These are phyloP conservation scores for Aix galericulata DNA, from an alignment of 2,113 vertebrate genomes.

Conservation along the genomic window DNA sequence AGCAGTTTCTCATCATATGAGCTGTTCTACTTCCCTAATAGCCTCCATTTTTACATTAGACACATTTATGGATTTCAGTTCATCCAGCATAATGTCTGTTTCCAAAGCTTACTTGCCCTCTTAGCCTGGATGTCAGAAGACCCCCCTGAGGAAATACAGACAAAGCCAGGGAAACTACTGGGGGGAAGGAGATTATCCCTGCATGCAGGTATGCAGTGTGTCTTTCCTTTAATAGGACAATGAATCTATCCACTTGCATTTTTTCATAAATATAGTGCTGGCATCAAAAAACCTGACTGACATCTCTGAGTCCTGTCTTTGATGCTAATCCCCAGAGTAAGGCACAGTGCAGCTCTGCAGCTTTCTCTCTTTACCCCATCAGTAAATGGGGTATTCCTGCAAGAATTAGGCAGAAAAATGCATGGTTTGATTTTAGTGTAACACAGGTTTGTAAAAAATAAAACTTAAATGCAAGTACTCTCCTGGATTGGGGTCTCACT, in stretches of 20 bases:
- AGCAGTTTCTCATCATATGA: background rate
- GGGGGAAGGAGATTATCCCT: background rate
- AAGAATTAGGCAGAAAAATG: background rate
- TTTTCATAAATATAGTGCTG: background rate
- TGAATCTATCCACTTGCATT: background rate
- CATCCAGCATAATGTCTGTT: background rate
- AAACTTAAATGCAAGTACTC: background rate
- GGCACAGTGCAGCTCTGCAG: background rate
- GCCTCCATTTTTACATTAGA: background rate
- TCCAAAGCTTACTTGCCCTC: background rate
- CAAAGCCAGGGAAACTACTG: background rate
- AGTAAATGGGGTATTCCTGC: background rate
- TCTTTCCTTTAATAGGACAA: background rate
- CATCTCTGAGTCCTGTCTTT: background rate
- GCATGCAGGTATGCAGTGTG: background rate
- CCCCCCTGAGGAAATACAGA: no score
- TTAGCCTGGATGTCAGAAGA: background rate
- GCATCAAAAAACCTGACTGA: background rate
- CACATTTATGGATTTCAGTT: background rate
- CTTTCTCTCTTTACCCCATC: background rate
- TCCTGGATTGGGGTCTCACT: background rate
- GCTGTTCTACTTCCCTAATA: background rate
- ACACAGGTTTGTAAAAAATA: background rate
- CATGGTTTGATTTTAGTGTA: background rate
- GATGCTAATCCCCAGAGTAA: background rate